Evolutionary conservation across 2,888 invertebrate species (phyloP).

Genomic region (Mantis religiosa): DNA sequence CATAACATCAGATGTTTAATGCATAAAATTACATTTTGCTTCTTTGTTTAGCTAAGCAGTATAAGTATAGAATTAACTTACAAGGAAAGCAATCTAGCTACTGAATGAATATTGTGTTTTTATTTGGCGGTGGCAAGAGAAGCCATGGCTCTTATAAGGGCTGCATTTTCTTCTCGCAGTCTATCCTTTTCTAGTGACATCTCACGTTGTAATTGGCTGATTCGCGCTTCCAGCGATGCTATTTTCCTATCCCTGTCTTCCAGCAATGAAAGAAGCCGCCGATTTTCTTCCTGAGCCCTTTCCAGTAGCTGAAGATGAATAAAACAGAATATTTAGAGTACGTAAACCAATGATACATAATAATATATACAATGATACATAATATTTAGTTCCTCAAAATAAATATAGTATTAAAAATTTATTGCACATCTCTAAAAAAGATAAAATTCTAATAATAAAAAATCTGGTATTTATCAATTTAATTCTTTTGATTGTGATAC

Average conservation of each 20-base stretch:
- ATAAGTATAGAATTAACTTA: neutral
- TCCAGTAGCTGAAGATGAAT: conserved; percentile 40
- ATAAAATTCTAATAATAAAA: no score
- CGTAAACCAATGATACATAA: no score
- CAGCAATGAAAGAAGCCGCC: conserved; percentile 42
- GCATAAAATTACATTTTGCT: neutral
- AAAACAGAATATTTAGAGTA: neutral
- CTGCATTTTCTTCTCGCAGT: conserved; percentile 43
- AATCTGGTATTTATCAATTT: no score
- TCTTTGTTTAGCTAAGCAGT: neutral
- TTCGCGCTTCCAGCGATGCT: conserved; percentile 41
- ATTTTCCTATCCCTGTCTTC: conserved; percentile 45
- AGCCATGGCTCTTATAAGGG: conserved; percentile 43
- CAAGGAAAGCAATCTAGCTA: neutral
- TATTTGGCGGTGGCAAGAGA: conserved; percentile 38
- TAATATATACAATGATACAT: no score
- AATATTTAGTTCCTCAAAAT: no score
- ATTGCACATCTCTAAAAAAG: no score
- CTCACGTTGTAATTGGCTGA: conserved; percentile 42
- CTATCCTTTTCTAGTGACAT: conserved; percentile 41
- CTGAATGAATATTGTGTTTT: neutral
- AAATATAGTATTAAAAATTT: no score
- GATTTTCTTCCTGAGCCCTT: conserved; percentile 44
- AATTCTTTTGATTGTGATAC: no score
- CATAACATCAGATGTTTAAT: neutral